A percentile compares a stretch with the other conserved stretches of the same genome.
phyloP scores from a whole-genome alignment of 1,140 invertebrate genomes.

The Semibalanus balanoides region DNA sequence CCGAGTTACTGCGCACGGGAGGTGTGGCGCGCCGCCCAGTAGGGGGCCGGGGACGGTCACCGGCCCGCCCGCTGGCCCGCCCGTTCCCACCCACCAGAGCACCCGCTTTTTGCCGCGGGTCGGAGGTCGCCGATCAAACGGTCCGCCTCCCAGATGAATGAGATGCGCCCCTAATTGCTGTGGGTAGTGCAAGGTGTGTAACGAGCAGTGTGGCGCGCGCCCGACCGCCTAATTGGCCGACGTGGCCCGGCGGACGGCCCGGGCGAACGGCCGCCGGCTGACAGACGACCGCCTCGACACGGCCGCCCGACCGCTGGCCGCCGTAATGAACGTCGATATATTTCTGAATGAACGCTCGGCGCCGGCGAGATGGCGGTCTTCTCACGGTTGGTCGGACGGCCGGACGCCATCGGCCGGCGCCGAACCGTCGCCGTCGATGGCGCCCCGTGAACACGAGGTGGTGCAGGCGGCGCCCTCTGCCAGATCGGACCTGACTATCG shows the following conservation, averaged over 20 bases:
- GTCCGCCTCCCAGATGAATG: neutral
- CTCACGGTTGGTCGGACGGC: neutral
- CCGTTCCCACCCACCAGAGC: neutral
- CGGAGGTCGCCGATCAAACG: neutral
- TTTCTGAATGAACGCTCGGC: neutral
- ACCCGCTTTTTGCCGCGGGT: neutral
- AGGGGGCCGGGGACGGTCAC: neutral
- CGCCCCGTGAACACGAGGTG: too few relatives aligned
- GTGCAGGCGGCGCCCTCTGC: too few relatives aligned
- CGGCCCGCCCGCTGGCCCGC: too few relatives aligned
- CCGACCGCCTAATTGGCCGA: neutral
- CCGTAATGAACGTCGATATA: neutral
- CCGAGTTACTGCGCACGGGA: too few relatives aligned
- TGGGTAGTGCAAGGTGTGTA: slow-evolving; percentile 1
- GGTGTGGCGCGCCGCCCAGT: neutral
- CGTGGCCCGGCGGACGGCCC: too few relatives aligned
- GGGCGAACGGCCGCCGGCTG: too few relatives aligned
- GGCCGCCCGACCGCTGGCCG: too few relatives aligned
- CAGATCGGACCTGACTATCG: too few relatives aligned
- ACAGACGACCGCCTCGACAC: too few relatives aligned
- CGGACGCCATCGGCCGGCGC: too few relatives aligned
- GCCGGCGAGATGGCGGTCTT: neutral
- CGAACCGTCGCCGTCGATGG: neutral
- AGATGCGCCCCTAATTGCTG: neutral
- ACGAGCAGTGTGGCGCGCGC: neutral